Evolutionary conservation across 2,888 invertebrate species (phyloP), one percentile per base, ranked within the genome.

Genomic region (Catocala sponsa): DNA sequence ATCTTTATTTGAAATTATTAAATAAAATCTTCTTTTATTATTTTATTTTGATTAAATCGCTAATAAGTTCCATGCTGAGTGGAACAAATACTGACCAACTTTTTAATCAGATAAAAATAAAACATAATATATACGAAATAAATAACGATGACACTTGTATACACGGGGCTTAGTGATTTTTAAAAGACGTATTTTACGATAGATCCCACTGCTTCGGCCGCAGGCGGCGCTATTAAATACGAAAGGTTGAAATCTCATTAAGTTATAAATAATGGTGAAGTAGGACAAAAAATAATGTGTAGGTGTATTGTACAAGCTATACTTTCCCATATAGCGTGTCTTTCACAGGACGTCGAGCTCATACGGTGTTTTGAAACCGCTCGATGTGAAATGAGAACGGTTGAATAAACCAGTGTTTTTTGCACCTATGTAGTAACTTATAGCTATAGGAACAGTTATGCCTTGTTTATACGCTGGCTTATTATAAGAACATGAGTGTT

Each of bases 291-390:
- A 25, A 5, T 47, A 15, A 49, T 38, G 6, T 0, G 35, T 38
- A 2, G 6, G 5, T 6, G 35, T 38, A 6, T 38, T 38, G 9
- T 1, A 38, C 10, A 47, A 51, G 48, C 50, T 12, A 58, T 55
- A 47, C 7, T 56, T 50, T 57, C 33, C 35, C 11, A 51, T 33
- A 51, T 4, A 7, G 67, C 57, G 0, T 57, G 15, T 59, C 68
- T 51, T 15, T 41, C 32, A n/a, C 13, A 44, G 70, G 70, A 63
- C 5, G 10, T 11, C n/a, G 0, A 35, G n/a, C 60, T 51, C 59
- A 55, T 15, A 25, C 12, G 49, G 11, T 67, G 70, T 80, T 81
- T 80, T 79, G 74, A 79, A 81, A 81, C 61, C 59, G 66, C 72
- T 61, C 54, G 48, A 54, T 48, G 56, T 55, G 66, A 77, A 80